Evolutionary conservation across 2,113 vertebrate genomes (phyloP), one percentile per base, ranked within the genome.

Genomic region (Malurus cyaneus): DNA sequence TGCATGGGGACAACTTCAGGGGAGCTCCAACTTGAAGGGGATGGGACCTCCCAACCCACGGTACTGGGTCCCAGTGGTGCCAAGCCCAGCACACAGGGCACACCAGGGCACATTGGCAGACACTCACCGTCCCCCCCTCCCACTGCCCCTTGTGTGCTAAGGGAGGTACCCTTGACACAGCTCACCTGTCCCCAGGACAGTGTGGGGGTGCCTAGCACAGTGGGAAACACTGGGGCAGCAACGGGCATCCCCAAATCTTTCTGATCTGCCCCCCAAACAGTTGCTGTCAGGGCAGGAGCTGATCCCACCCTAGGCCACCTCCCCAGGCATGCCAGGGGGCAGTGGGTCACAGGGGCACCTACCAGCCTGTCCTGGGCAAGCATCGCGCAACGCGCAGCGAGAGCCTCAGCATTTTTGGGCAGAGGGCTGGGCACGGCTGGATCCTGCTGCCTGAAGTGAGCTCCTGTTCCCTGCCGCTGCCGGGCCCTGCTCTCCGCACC

Each of bases 361-460:
- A 95, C 93, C 54, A 0, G 49, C 7, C 59, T 94, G 93, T 88
- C 79, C 34, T 1, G 59, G 25, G 46, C 29, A n/a, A n/a, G n/a
- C n/a, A n/a, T n/a, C n/a, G n/a, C n/a, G n/a, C n/a, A n/a, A n/a
- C n/a, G n/a, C n/a, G n/a, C n/a, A n/a, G n/a, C n/a, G n/a, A n/a
- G n/a, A n/a, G 12, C 41, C 34, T 36, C 4, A 0, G 50, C 94
- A 95, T 96, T n/a, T 50, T 41, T 3, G 11, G 32, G 15, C 0
- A 0, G 56, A 36, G 12, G 19, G 53, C 44, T 36, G 11, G 8
- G 32, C 72, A 39, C 18, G 0, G 16, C 36, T 3, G 1, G 42
- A n/a, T 80, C 47, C 80, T 82, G 71, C 26, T 20, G n/a, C 34
- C 80, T 8, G 2, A 17, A 21, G 18, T 16, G 66, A 66, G 44